Evolutionary conservation across 2,888 invertebrate species (phyloP).

Genomic region (Sinhomidia bicolor): DNA sequence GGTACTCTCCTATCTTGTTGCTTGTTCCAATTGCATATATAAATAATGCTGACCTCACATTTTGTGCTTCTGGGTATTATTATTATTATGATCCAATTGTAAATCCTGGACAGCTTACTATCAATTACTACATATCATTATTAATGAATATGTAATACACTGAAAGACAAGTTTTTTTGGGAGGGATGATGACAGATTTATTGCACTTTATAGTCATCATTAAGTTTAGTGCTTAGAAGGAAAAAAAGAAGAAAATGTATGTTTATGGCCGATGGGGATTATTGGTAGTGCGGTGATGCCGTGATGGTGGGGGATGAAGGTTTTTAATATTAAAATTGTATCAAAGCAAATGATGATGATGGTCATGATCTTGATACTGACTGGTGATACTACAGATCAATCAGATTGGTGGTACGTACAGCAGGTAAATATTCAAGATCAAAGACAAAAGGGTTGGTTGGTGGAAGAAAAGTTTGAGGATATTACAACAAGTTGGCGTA

Average conservation of each 20-base stretch:
- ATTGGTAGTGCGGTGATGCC: background rate
- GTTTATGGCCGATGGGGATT: background rate
- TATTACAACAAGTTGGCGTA: background rate
- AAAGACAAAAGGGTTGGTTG: background rate
- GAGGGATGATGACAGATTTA: constrained; percentile 8
- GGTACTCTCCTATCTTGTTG: background rate
- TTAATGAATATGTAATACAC: background rate
- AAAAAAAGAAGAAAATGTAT: background rate
- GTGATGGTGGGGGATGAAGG: background rate
- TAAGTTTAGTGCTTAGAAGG: background rate
- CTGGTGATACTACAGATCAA: background rate
- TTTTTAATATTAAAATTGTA: background rate
- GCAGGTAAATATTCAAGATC: background rate
- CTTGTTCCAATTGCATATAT: background rate
- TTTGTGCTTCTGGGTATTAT: constrained; percentile 8
- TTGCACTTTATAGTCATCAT: background rate
- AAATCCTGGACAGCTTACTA: background rate
- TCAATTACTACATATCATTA: background rate
- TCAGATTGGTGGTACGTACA: constrained; percentile 11
- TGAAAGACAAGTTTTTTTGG: constrained; percentile 1
- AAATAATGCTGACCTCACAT: background rate
- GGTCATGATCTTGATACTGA: constrained; percentile 9
- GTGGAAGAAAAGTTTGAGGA: background rate
- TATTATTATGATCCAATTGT: background rate
- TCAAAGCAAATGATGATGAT: background rate